phyloP scores from a whole-genome alignment of 2,113 vertebrate genomes.

The Bos javanicus region DNA sequence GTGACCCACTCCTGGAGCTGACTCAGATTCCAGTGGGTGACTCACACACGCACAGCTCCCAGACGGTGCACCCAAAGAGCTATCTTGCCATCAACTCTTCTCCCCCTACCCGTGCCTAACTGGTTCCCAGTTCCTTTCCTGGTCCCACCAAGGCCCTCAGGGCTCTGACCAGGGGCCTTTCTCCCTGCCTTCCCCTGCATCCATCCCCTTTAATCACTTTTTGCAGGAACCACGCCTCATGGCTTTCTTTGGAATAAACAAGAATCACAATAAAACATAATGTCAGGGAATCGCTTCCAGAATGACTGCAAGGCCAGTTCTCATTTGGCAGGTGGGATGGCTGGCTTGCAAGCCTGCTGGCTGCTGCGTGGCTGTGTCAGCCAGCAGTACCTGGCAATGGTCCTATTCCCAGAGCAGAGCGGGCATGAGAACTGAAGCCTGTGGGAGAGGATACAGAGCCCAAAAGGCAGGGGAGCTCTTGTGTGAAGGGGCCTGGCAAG shows the following conservation, averaged over 20 bases:
- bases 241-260: not conserved
- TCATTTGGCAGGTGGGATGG: not conserved
- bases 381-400: not conserved
- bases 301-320: not conserved
- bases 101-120: too few species aligned
- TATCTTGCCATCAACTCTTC: not conserved
- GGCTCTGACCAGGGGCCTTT: not conserved
- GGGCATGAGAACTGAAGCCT: not conserved
- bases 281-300: not conserved
- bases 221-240: not conserved
- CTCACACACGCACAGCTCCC: not conserved
- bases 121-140: not conserved
- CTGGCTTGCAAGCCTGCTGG: not conserved
- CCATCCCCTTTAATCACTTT: not conserved
- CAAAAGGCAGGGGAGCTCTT: not conserved
- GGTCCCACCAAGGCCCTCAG: not conserved
- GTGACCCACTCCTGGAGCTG: not conserved
- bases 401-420: not conserved
- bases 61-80: fast-evolving
- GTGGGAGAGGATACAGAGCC: not conserved
- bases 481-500: not conserved
- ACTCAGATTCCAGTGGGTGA: not conserved
- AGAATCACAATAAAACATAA: not conserved
- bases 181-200: fast-evolving
- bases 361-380: not conserved